phyloP scores from a whole-genome alignment of 2,797 vertebrate species.

The Sebastes variabilis region DNA sequence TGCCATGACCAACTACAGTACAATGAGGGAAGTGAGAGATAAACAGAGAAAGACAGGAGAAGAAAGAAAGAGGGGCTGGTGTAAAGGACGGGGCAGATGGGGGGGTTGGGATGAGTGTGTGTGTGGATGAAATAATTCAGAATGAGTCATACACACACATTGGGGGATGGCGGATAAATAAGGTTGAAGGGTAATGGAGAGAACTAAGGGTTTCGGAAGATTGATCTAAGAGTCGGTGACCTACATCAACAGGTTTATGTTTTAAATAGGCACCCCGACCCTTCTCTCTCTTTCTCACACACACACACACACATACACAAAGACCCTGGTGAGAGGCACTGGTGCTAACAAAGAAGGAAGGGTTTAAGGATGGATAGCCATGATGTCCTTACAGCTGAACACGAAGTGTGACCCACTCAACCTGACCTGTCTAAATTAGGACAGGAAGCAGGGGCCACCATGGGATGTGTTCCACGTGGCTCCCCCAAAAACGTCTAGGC shows the following conservation, averaged over 20 bases:
- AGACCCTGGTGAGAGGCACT: conserved; percentile 10
- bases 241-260: conserved; percentile 34
- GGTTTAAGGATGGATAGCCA: conserved; percentile 33
- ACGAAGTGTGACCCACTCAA: conserved; percentile 42
- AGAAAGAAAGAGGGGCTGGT: conserved; percentile 36
- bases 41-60: conserved; percentile 55
- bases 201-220: neutral
- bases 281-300: neutral
- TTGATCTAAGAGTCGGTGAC: conserved; percentile 11
- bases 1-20: conserved; percentile 66
- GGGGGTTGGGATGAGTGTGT: neutral
- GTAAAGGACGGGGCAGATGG: conserved; percentile 9
- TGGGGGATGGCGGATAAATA: neutral
- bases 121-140: conserved; percentile 14
- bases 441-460: conserved; percentile 38
- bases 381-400: conserved; percentile 2
- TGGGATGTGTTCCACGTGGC: conserved; percentile 54
- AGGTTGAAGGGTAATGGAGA: conserved; percentile 4
- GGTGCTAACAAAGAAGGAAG: conserved; percentile 25
- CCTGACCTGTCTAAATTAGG: conserved; percentile 45
- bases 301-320: neutral
- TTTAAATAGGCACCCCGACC: conserved; percentile 6
- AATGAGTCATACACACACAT: conserved; percentile 2
- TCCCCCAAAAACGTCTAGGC: conserved; percentile 17
- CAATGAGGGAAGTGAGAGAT: conserved; percentile 55